Base-by-base conservation (phyloP, 1,140 invertebrate species). In the Eumeta japonica region DNA sequence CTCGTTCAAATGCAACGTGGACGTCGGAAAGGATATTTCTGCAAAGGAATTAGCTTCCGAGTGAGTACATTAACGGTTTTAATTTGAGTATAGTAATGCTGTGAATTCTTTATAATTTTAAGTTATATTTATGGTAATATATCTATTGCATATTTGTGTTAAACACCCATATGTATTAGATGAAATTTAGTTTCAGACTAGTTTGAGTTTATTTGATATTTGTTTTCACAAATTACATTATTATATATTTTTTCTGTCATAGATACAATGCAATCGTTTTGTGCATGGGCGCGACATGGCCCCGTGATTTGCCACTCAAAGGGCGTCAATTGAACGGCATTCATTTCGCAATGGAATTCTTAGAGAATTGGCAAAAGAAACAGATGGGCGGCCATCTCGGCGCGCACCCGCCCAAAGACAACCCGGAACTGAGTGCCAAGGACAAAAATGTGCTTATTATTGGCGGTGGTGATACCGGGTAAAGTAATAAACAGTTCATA, bases 401-500 rank as follows among this genome's bases (percentile, higher is more conserved):
- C 37, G 39, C 37, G 9, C 50, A 39, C 19, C 41, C 37, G 31
- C 15, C n/a, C 16, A 72, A 62, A 50, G 72, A 67, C 10, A 62
- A 65, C 41, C 61, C 82, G 28, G 67, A 73, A 18, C 79, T 92
- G 18, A 81, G 85, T 27, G 96, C 97, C 11, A 90, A 94, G 60
- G 91, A 90, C 52, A 98, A 97, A 68, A 80, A 97, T 72, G 94
- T 99, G 3, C 86, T 99, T 44, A 86, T 99, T 39, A 95, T 99
- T 52, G 97, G 97, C 13, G 97, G 97, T 10, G 97, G 97, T 16
- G 97, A 99, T 66, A 99, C 97, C n/a, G 97, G 97, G 74, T 76
- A 16, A 46, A 52, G 20, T 7, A 24, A 24, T 7, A 24, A 24
- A 24, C 20, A 24, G 5, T 30, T 24, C 20, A 24, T 24, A 24